These are phyloP conservation scores for Hydractinia symbiolongicarpus DNA, from an alignment of 30 jellyfish, hydroid and myxozoan genomes.

Conservation along the genomic window DNA sequence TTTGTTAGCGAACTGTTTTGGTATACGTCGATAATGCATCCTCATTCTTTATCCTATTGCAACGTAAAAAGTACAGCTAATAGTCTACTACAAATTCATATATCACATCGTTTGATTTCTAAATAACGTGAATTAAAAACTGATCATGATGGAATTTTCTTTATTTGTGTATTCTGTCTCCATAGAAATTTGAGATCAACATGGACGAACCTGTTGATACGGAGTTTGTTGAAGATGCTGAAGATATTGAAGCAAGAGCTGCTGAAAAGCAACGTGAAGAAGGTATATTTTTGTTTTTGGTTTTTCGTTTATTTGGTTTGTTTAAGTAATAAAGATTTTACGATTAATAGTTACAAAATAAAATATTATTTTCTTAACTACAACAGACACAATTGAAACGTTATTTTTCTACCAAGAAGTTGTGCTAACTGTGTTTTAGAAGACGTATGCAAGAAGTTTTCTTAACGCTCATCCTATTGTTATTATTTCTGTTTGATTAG, in stretches of 20 bases:
- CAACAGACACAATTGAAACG: not conserved
- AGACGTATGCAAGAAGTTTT: no score
- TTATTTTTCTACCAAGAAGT: not conserved
- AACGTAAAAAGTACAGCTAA: no score
- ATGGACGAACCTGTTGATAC: slow-evolving; percentile 38
- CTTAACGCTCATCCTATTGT: no score
- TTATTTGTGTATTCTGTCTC: not conserved
- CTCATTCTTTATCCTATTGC: no score
- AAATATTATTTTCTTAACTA: not conserved
- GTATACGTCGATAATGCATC: no score
- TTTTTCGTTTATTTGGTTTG: not conserved
- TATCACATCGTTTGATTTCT: no score
- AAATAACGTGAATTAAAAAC: no score
- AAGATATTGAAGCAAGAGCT: slow-evolving; percentile 72
- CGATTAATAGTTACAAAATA: not conserved
- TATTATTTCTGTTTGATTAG: not conserved
- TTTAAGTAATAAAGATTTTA: no score
- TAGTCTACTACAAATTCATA: no score
- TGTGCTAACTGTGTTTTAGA: no score
- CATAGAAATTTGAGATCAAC: slow-evolving; percentile 29
- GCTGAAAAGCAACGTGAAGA: slow-evolving; percentile 41
- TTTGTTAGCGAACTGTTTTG: not conserved
- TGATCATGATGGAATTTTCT: no score
- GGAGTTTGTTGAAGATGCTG: slow-evolving; percentile 72
- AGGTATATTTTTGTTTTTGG: slow-evolving; percentile 36